Conservation (phyloP, 2,797 vertebrate species). For the Xiphorhynchus erythropygius region DNA sequence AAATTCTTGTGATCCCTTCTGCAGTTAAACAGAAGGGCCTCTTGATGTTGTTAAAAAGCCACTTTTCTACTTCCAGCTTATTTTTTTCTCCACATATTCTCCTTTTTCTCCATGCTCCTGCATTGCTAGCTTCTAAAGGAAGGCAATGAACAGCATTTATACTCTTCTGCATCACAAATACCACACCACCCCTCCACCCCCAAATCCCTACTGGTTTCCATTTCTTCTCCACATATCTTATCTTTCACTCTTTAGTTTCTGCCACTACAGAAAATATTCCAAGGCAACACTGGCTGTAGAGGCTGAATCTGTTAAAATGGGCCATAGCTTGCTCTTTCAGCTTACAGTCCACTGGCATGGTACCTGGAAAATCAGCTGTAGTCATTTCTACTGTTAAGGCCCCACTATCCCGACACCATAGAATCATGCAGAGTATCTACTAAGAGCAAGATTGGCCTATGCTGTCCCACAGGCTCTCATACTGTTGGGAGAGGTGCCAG, state of each 20-base stretch:
- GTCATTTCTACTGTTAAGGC: neutral
- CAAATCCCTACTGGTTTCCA: neutral
- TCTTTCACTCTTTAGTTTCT: neutral
- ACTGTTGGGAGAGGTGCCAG: neutral
- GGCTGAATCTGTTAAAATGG: neutral
- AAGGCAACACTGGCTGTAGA: neutral
- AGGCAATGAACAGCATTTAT: neutral
- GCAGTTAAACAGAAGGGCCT: neutral
- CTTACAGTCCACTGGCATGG: neutral
- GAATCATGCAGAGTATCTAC: neutral
- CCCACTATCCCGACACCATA: neutral
- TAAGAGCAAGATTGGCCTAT: neutral
- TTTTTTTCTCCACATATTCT: neutral
- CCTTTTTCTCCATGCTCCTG: neutral
- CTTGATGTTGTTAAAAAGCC: neutral
- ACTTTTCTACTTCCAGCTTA: neutral
- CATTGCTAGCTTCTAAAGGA: neutral
- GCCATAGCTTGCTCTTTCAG: neutral
- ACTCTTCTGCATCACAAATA: neutral
- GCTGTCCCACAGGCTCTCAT: neutral
- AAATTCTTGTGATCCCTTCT: neutral
- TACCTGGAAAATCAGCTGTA: neutral
- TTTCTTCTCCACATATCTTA: neutral
- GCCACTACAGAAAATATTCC: neutral
- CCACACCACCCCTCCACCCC: rapidly evolving